Base-by-base conservation (phyloP, 2,888 invertebrate species). In the Drosophila neotestacea region DNA sequence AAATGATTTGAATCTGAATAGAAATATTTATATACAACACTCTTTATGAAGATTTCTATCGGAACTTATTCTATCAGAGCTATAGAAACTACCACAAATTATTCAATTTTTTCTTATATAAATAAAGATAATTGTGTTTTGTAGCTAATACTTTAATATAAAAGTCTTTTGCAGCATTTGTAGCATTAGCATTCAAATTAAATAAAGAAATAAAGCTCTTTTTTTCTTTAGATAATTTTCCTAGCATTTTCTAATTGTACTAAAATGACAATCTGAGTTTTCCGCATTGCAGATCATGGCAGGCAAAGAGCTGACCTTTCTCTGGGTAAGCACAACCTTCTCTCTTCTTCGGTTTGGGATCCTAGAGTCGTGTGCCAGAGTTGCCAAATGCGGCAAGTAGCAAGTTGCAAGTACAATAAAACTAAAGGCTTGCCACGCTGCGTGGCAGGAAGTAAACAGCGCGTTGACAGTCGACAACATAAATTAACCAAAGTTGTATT, bases 401-500 rank as follows among this genome's bases (percentile, higher is more conserved):
- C 5, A 10, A 41, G 32, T 27, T 22, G 22, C 34, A 36, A 36
- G 28, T 42, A 55, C 42, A 55, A 68, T 39, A 54, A 30, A 55
- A 64, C 42, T 55, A 51, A 61, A 73, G 67, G 61, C 66, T 72
- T 70, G 70, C 70, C 63, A 63, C 51, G 70, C 70, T 34, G 55
- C 60, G 47, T 73, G 85, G 80, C 83, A 84, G 84, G 84, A 84
- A 84, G 88, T 81, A 64, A 70, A 65, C 62, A 62, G 64, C 61
- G 79, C 82, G 87, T 74, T 88, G 88, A 83, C 83, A 83, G 83
- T 73, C 54, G 59, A 73, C 88, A 85, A 88, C 89, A 85, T 87
- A 89, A 89, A 85, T 85, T 89, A 85, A 80, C 85, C 85, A 85
- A 77, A 89, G 82, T 82, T 85, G 79, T 85, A 85, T 85, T 85